phyloP scores from a whole-genome alignment of 2,113 vertebrate species.

The Cepphus grylle region DNA sequence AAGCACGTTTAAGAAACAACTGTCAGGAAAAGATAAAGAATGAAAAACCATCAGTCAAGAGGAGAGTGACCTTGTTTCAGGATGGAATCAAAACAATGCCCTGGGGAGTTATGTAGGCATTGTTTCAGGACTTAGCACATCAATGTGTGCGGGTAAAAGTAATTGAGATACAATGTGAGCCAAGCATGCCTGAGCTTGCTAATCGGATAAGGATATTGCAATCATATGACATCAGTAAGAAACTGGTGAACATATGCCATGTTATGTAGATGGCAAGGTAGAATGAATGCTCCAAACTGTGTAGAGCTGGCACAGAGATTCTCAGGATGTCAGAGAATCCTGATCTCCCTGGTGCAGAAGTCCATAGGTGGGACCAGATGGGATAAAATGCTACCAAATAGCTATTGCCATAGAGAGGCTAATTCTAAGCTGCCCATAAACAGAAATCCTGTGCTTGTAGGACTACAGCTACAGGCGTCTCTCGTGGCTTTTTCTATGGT shows the following conservation, averaged over 20 bases:
- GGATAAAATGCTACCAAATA: not conserved
- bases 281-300: not conserved
- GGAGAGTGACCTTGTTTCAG: constrained; percentile 28
- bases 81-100: constrained; percentile 25
- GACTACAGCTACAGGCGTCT: not conserved
- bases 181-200: constrained; percentile 33
- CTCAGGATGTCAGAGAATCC: not conserved
- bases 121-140: constrained; percentile 42
- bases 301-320: not conserved
- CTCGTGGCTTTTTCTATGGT: not conserved
- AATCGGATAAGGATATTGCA: constrained; percentile 33
- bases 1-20: constrained; percentile 4
- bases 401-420: not conserved
- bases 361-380: not conserved
- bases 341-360: not conserved
- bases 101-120: not conserved
- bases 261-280: not conserved
- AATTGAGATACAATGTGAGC: constrained; percentile 36
- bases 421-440: not conserved
- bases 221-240: constrained; percentile 16
- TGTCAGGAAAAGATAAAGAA: constrained; percentile 25
- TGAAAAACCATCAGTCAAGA: not conserved
- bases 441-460: not conserved
- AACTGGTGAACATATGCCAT: not conserved
- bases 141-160: constrained; percentile 21